These are phyloP conservation scores for Luperina nickerlii DNA, from an alignment of 2,888 invertebrate genomes.

Conservation along the genomic window DNA sequence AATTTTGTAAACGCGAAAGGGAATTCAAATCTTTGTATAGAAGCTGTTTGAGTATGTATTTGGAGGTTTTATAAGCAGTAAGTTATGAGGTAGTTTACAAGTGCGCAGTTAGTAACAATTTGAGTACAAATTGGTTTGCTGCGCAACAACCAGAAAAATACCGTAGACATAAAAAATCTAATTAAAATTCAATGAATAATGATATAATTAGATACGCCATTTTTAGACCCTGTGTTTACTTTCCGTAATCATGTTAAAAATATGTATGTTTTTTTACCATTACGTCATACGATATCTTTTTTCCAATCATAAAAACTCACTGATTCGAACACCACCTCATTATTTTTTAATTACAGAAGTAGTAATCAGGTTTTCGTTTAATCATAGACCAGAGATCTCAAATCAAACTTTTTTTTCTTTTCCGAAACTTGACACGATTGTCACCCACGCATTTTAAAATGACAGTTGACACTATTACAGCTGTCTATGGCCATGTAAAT, in stretches of 20 bases:
- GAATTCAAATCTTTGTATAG: slow-evolving; percentile 53
- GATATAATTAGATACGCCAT: slow-evolving; percentile 17
- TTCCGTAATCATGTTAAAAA: not conserved
- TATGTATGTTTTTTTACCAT: slow-evolving; percentile 4
- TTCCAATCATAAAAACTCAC: slow-evolving; percentile 31
- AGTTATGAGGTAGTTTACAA: slow-evolving; percentile 58
- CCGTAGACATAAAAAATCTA: slow-evolving; percentile 27
- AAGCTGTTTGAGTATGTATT: slow-evolving; percentile 45
- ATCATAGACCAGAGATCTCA: slow-evolving; percentile 51
- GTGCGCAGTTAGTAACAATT: slow-evolving; percentile 52
- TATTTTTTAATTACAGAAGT: slow-evolving; percentile 58
- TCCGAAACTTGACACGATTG: slow-evolving; percentile 46
- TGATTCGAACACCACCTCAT: slow-evolving; percentile 47
- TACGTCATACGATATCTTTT: slow-evolving; percentile 13
- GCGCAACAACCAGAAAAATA: slow-evolving; percentile 57
- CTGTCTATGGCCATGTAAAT: slow-evolving; percentile 52
- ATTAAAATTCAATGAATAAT: slow-evolving; percentile 44
- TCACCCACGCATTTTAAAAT: slow-evolving; percentile 74
- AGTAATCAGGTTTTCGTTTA: slow-evolving; percentile 43
- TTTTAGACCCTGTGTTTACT: not conserved
- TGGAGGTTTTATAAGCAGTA: slow-evolving; percentile 54
- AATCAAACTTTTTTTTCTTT: slow-evolving; percentile 42
- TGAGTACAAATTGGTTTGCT: slow-evolving; percentile 62
- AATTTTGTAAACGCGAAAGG: slow-evolving; percentile 63
- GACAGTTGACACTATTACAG: slow-evolving; percentile 76